phyloP scores from a whole-genome alignment of 1,140 invertebrate genomes.

The Triops cancriformis region DNA sequence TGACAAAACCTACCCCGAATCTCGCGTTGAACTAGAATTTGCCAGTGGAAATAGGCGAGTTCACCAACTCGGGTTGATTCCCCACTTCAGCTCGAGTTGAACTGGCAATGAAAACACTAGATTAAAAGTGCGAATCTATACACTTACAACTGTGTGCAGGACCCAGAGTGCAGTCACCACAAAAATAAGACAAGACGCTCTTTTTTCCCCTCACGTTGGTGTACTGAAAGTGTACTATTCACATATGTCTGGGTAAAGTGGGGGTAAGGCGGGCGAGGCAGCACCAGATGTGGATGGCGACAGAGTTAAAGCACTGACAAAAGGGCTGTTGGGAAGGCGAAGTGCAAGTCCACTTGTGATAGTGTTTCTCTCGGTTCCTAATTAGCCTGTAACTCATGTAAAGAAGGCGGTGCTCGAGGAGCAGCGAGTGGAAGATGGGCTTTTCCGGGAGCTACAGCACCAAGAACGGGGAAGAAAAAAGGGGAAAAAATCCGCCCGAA shows the following conservation, averaged over 20 bases:
- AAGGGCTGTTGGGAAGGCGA: neutral
- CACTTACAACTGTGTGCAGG: no score
- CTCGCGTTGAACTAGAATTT: no score
- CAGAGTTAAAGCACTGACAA: neutral
- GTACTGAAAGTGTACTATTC: neutral
- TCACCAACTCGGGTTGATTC: no score
- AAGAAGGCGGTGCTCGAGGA: neutral
- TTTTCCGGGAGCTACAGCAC: neutral
- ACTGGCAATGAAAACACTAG: no score
- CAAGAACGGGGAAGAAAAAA: neutral
- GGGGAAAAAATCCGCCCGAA: neutral
- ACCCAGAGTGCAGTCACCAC: no score
- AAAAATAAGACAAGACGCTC: no score
- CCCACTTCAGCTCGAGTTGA: no score
- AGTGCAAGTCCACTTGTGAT: neutral
- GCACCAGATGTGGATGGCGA: neutral
- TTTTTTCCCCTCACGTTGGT: neutral
- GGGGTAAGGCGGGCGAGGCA: neutral
- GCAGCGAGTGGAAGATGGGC: neutral
- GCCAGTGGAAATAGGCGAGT: no score
- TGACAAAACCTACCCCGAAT: no score
- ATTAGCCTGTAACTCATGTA: slow-evolving; percentile 11
- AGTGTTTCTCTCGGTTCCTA: neutral
- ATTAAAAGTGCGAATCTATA: no score
- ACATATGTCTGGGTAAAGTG: neutral